Conservation (phyloP, 2,113 vertebrate genomes). For the Trochalopteron elliotii region DNA sequence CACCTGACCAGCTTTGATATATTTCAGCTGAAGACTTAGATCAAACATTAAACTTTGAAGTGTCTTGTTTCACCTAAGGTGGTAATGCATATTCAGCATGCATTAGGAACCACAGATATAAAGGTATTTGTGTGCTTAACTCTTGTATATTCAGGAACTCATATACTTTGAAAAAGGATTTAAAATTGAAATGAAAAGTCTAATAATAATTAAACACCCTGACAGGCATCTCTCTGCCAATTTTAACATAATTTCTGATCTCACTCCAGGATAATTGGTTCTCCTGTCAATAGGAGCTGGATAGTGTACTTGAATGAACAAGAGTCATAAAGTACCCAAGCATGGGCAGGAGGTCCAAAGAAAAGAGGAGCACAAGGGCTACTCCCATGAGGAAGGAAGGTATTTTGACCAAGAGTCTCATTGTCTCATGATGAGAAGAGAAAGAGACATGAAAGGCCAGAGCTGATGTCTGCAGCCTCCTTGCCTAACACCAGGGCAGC, state of each 20-base stretch:
- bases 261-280: not conserved
- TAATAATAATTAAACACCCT: not conserved
- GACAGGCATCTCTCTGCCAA: not conserved
- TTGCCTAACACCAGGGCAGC: not conserved
- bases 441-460: not conserved
- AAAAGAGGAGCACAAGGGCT: not conserved
- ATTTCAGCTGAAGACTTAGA: not conserved
- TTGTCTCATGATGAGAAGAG: not conserved
- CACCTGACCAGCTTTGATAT: not conserved
- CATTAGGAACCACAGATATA: not conserved
- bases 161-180: not conserved
- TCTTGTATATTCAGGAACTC: not conserved
- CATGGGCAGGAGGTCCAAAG: not conserved
- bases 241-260: not conserved
- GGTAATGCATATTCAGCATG: not conserved
- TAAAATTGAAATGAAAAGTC: not conserved
- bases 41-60: slow-evolving; percentile 10
- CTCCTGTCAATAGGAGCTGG: not conserved
- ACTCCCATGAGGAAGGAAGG: not conserved
- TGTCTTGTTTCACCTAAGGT: not conserved
- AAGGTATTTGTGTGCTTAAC: not conserved
- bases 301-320: not conserved
- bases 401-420: not conserved
- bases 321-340: not conserved
- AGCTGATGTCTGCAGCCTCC: not conserved